Percentiles rank a stretch among this genome's conserved stretches.
These are phyloP conservation scores for Peromyscus californicus DNA, from an alignment of 2,113 vertebrate species.

Conservation along the genomic window DNA sequence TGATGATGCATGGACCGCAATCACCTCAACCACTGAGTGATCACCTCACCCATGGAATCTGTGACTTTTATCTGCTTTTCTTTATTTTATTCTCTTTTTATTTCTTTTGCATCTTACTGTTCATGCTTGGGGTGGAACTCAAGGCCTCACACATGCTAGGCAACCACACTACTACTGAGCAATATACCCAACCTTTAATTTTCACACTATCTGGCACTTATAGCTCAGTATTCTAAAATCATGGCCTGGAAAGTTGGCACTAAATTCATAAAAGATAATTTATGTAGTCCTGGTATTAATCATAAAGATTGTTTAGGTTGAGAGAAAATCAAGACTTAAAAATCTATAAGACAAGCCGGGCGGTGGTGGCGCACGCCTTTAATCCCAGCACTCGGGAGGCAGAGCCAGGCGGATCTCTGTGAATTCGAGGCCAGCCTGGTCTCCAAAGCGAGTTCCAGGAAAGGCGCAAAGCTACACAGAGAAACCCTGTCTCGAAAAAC, in stretches of 20 bases:
- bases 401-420: too few relatives aligned
- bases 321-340: slow-evolving; percentile 49
- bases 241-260: not conserved
- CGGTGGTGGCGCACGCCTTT: too few relatives aligned
- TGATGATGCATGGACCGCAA: not conserved
- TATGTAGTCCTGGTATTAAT: not conserved
- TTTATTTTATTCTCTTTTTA: not conserved
- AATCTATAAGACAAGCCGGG: not conserved
- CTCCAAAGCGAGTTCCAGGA: too few relatives aligned
- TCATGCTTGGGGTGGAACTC: not conserved
- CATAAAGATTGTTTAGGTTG: not conserved
- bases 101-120: not conserved
- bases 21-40: not conserved
- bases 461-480: too few relatives aligned
- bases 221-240: not conserved
- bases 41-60: not conserved
- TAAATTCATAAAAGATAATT: not conserved
- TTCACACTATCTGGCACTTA: not conserved
- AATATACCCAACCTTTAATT: not conserved
- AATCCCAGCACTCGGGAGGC: too few relatives aligned
- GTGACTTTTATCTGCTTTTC: not conserved
- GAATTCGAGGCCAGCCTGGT: too few relatives aligned
- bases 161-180: too few relatives aligned
- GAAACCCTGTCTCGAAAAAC: too few relatives aligned
- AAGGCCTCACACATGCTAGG: not conserved